Base-by-base conservation (phyloP, 2,113 vertebrate genomes). In the Empidonax traillii region DNA sequence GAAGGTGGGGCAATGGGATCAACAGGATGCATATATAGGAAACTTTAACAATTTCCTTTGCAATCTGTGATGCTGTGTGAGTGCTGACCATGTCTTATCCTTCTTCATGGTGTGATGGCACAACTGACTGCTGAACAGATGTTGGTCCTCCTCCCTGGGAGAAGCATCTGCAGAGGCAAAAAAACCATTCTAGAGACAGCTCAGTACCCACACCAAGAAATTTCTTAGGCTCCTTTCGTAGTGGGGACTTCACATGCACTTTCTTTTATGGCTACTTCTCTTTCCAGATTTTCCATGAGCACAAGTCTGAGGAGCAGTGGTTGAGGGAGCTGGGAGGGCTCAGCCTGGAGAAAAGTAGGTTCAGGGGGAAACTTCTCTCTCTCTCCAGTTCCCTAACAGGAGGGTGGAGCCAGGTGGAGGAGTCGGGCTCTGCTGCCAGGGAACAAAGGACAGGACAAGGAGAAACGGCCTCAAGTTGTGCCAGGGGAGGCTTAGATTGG, bases 401-500 rank as follows among this genome's bases (percentile, higher is more conserved):
- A 75, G 46, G 46, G 53, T 22, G 21, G 37, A 81, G 68, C 51
- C 3, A 0, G 87, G 87, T 23, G 39, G 13, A 8, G 21, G 37
- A 22, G 10, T 31, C 3, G 2, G 67, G 58, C 51, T 80, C 1
- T 88, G 58, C 43, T 56, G 2, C 6, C 61, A 68, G 39, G 78
- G 62, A 53, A 76, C 55, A 62, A 39, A 39, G 53, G n/a, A 75
- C 71, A 76, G 62, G n/a, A 68, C n/a, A 3, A 83, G 55, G 69
- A 41, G 55, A 6, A 76, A 62, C 0, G 0, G 14, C 41, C 71
- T 25, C 62, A 55, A 5, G 39, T 6, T 82, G 69, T 1, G 39
- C 3, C 3, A 7, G n/a, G 39, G 39, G 0, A 61, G 20, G 8
- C 0, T 1, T 7, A 53, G 39, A 2, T 0, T 14, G 39, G 24